Evolutionary conservation across 2,888 invertebrate genomes (phyloP).

Genomic region (Eupithecia pulchellata): DNA sequence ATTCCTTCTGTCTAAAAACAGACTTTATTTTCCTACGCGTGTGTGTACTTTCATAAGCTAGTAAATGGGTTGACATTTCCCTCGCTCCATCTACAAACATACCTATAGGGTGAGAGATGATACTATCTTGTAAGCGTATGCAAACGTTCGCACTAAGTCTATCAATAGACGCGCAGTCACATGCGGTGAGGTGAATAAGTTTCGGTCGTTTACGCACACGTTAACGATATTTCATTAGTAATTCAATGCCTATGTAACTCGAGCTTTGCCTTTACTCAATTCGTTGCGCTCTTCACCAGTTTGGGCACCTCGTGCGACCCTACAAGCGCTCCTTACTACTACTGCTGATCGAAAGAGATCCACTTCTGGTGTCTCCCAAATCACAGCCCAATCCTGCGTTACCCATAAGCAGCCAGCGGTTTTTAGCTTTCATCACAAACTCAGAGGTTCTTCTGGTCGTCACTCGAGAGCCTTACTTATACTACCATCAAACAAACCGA

Average conservation of each 20-base stretch:
- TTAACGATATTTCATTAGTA: neutral
- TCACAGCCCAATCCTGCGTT: too few species aligned
- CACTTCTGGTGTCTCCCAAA: neutral
- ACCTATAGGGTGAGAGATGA: neutral
- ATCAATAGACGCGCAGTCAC: neutral
- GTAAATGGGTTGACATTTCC: constrained; percentile 9
- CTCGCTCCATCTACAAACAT: neutral
- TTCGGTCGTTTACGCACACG: neutral
- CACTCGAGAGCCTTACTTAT: neutral
- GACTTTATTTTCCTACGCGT: neutral
- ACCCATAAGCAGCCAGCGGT: too few species aligned
- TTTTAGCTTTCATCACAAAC: too few species aligned
- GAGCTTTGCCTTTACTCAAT: neutral
- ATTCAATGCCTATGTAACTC: neutral
- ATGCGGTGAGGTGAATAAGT: neutral
- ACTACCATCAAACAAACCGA: neutral
- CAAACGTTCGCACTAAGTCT: neutral
- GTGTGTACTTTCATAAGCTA: constrained; percentile 5
- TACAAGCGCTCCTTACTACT: neutral
- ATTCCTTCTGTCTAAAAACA: constrained; percentile 6
- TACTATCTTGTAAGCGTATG: constrained; percentile 2
- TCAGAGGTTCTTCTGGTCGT: too few species aligned
- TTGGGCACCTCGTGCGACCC: neutral
- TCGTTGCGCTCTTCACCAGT: neutral
- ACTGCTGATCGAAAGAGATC: neutral